Evolutionary conservation across 2,888 invertebrate species (phyloP).

Genomic region (Aphodius granarius): DNA sequence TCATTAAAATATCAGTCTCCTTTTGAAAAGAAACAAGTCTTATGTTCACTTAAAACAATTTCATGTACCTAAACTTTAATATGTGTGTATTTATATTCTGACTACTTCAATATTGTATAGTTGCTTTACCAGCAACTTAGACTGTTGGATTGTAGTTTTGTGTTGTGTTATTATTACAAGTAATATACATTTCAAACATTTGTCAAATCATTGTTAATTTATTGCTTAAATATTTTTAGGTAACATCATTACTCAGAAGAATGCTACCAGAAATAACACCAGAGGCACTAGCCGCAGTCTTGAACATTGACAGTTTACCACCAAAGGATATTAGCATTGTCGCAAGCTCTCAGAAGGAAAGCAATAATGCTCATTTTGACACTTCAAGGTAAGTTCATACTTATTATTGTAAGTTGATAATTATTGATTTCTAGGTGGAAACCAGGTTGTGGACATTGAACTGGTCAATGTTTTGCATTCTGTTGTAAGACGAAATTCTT

Average conservation of each 20-base stretch:
- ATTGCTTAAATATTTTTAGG: not conserved
- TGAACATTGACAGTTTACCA: slow-evolving; percentile 71
- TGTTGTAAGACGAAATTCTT: no score
- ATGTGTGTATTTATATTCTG: no score
- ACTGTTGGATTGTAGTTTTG: no score
- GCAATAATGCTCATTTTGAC: slow-evolving; percentile 56
- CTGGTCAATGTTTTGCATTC: no score
- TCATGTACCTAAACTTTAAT: not conserved
- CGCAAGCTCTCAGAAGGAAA: slow-evolving; percentile 58
- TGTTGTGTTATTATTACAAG: no score
- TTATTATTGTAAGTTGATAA: no score
- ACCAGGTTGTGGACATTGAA: no score
- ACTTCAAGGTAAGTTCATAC: slow-evolving; percentile 52
- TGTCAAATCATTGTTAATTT: slow-evolving; percentile 58
- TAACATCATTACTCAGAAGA: slow-evolving; percentile 77
- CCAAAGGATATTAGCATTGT: slow-evolving; percentile 78
- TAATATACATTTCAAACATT: not conserved
- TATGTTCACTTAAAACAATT: slow-evolving; percentile 20
- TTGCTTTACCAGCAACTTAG: no score
- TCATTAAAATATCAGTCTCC: no score
- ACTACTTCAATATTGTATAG: no score
- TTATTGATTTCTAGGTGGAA: no score
- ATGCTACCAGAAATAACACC: slow-evolving; percentile 91
- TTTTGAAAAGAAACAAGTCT: no score
- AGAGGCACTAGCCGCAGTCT: slow-evolving; percentile 74